Percentiles rank a stretch among this genome's conserved stretches.
Conservation (phyloP, 2,888 invertebrate genomes). For the Archips xylosteana region DNA sequence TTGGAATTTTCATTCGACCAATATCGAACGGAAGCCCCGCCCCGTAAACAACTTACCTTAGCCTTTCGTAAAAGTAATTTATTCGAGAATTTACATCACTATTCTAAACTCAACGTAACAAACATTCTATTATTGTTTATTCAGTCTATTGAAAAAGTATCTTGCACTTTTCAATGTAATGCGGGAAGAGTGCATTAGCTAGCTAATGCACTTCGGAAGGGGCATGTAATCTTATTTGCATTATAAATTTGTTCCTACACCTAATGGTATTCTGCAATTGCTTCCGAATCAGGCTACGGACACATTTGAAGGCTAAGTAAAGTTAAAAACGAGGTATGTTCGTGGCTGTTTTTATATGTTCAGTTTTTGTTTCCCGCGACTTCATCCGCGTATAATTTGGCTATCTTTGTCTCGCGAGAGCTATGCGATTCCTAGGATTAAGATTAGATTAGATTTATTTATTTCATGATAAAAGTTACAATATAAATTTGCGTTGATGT, state of each 20-base stretch:
- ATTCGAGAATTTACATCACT: neutral
- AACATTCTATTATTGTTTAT: conserved; percentile 54
- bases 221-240: conserved; percentile 83
- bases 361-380: too few species aligned
- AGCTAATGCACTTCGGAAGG: conserved; percentile 57
- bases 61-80: neutral
- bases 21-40: neutral
- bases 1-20: neutral
- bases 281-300: conserved; percentile 41
- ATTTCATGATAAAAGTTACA: too few species aligned
- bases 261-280: conserved; percentile 75
- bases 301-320: conserved; percentile 1
- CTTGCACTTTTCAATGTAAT: conserved; percentile 79
- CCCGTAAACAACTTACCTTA: neutral
- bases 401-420: too few species aligned
- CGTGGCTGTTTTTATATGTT: too few species aligned
- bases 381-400: too few species aligned
- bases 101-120: conserved; percentile 16
- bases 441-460: too few species aligned
- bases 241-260: conserved; percentile 82
- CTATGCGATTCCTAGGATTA: too few species aligned
- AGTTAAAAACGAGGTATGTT: neutral
- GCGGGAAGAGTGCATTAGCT: conserved; percentile 78
- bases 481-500: too few species aligned
- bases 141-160: conserved; percentile 65